A percentile compares a stretch with the other conserved stretches of the same genome.
phyloP scores from a whole-genome alignment of 1,140 invertebrate genomes.

The Aphelenchoides fujianensis region DNA sequence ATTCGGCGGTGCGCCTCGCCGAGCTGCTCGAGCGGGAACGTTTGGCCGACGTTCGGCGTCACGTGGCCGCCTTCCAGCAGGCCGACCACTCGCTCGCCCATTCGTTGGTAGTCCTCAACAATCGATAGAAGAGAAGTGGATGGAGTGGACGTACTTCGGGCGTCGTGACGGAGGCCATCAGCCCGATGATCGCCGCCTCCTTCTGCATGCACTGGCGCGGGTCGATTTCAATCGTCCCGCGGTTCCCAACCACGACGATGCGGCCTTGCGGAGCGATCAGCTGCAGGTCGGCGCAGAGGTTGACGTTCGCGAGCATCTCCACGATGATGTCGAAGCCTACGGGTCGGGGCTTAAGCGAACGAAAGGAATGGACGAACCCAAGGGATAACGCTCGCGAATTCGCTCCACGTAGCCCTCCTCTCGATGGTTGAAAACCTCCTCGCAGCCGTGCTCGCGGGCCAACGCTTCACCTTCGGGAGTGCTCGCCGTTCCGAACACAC shows the following conservation, averaged over 20 bases:
- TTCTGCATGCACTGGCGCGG: conserved; percentile 66
- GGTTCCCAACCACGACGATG: conserved; percentile 67
- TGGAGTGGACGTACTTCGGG: conserved; percentile 62
- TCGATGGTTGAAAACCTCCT: conserved; percentile 67
- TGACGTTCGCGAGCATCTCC: conserved; percentile 69
- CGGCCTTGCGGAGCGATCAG: conserved; percentile 64
- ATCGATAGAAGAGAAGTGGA: no score
- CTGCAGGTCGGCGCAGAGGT: conserved; percentile 66
- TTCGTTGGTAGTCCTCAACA: conserved; percentile 63
- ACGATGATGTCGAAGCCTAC: conserved; percentile 68
- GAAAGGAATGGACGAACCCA: conserved; percentile 25
- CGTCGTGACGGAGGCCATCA: conserved; percentile 62
- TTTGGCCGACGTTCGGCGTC: conserved; percentile 65
- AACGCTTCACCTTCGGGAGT: conserved; percentile 66
- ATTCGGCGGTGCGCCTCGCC: conserved; percentile 51
- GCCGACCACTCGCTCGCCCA: conserved; percentile 58
- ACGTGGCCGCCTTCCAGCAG: conserved; percentile 65
- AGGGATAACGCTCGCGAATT: conserved; percentile 55
- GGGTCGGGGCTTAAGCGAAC: not conserved
- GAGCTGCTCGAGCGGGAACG: conserved; percentile 64
- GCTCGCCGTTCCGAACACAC: conserved; percentile 66
- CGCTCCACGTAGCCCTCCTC: conserved; percentile 62
- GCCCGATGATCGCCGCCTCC: conserved; percentile 65
- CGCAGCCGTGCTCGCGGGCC: conserved; percentile 65
- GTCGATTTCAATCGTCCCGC: conserved; percentile 65